Percentiles rank a stretch among this genome's conserved stretches.
Conservation (phyloP, 2,113 vertebrate species). For the Elanus axillaris region DNA sequence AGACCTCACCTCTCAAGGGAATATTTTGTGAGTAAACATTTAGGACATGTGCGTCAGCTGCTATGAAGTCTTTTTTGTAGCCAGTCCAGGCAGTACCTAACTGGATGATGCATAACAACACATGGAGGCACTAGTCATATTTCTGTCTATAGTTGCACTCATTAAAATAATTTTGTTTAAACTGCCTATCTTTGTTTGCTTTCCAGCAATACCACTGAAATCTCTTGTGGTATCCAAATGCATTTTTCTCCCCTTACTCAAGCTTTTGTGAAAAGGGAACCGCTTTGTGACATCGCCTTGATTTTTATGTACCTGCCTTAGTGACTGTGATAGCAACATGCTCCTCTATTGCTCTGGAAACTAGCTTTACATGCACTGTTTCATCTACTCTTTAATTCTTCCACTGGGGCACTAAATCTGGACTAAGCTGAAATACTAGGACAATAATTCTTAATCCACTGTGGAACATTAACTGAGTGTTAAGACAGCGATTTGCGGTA, state of each 20-base stretch:
- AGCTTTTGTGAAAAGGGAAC: not conserved
- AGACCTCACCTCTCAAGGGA: not conserved
- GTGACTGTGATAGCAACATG: not conserved
- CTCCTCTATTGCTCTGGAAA: conserved; percentile 35
- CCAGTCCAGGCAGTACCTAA: not conserved
- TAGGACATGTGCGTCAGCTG: not conserved
- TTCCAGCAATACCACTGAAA: not conserved
- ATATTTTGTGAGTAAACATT: not conserved
- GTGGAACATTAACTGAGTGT: conserved; percentile 60
- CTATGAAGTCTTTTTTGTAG: not conserved
- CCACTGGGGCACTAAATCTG: conserved; percentile 61
- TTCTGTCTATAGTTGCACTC: not conserved
- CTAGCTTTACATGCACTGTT: conserved; percentile 31
- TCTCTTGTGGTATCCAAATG: not conserved
- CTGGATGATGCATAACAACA: not conserved
- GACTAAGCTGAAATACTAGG: conserved; percentile 65
- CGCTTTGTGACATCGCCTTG: not conserved
- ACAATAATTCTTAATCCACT: conserved; percentile 60
- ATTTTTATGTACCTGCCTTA: not conserved
- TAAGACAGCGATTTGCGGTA: conserved; percentile 60
- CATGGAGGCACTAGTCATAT: not conserved
- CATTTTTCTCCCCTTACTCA: not conserved
- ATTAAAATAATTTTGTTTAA: not conserved
- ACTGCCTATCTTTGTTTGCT: not conserved
- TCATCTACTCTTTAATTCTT: conserved; percentile 64